Conservation (phyloP, 2,113 vertebrate species). For the Chionodraco myersi region DNA sequence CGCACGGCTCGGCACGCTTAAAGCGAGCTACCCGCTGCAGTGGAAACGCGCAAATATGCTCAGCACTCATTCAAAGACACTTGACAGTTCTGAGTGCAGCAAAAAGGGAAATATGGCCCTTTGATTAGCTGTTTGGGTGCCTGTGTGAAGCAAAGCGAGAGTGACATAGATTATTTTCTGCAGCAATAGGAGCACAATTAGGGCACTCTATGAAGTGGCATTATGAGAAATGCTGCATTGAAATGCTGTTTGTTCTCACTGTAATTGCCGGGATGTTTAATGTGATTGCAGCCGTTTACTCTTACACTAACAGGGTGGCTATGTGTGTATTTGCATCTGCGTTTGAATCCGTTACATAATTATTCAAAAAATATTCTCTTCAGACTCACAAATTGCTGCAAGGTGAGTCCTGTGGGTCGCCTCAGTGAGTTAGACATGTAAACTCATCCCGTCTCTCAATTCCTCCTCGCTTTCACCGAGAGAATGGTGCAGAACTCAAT, state of each 20-base stretch:
- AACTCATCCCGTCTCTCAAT: slow-evolving; percentile 55
- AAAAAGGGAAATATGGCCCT: slow-evolving; percentile 21
- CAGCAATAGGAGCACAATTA: slow-evolving; percentile 47
- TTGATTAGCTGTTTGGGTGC: slow-evolving; percentile 44
- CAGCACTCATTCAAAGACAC: slow-evolving; percentile 19
- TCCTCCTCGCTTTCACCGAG: slow-evolving; percentile 63
- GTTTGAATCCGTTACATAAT: slow-evolving; percentile 15
- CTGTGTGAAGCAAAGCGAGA: slow-evolving; percentile 27
- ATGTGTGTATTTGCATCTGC: neutral
- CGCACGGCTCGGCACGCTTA: no score
- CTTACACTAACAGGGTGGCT: slow-evolving; percentile 32
- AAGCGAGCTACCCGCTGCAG: no score
- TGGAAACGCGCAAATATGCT: neutral
- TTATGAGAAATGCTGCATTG: slow-evolving; percentile 41
- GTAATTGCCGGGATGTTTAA: slow-evolving; percentile 57
- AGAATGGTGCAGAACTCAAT: slow-evolving; percentile 66
- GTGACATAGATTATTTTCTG: slow-evolving; percentile 45
- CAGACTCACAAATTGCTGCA: slow-evolving; percentile 38
- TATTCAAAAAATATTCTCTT: slow-evolving; percentile 36
- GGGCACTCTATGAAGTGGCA: slow-evolving; percentile 40
- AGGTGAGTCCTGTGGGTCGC: slow-evolving; percentile 45
- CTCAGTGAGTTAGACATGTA: slow-evolving; percentile 49
- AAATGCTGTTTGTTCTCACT: slow-evolving; percentile 58
- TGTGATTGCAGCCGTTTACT: slow-evolving; percentile 60
- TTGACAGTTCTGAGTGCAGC: slow-evolving; percentile 31